Conservation (phyloP, 1,140 invertebrate genomes). For the Parasteatoda tepidariorum region DNA sequence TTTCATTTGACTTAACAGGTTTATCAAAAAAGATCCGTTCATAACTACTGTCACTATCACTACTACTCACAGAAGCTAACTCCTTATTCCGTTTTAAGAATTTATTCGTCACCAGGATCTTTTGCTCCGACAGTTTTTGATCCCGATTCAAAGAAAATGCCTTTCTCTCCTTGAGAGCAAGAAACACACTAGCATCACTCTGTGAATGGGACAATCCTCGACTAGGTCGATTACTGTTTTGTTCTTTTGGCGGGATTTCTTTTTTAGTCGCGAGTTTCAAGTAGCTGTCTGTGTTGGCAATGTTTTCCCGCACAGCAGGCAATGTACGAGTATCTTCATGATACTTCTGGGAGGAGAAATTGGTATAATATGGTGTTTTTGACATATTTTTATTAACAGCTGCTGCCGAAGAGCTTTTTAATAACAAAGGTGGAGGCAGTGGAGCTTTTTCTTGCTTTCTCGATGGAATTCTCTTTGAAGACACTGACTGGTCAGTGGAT, state of each 20-base stretch:
- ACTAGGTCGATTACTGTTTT: neutral
- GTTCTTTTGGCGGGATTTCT: neutral
- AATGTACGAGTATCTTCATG: slow-evolving; percentile 5
- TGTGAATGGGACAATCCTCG: slow-evolving; percentile 44
- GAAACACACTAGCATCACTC: slow-evolving; percentile 50
- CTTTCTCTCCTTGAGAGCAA: slow-evolving; percentile 26
- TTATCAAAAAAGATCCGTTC: slow-evolving; percentile 29
- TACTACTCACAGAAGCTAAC: slow-evolving; percentile 14
- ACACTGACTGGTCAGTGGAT: neutral
- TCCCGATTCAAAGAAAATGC: neutral
- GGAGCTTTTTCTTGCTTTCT: slow-evolving; percentile 47
- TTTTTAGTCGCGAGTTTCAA: neutral
- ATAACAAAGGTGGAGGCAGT: slow-evolving; percentile 24
- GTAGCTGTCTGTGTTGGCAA: slow-evolving; percentile 21
- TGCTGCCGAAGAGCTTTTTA: slow-evolving; percentile 25
- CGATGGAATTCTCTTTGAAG: slow-evolving; percentile 17
- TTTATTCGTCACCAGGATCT: neutral
- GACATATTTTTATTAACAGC: neutral
- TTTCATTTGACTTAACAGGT: neutral
- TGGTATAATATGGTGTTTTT: neutral
- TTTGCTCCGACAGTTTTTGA: neutral
- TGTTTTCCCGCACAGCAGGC: slow-evolving; percentile 44
- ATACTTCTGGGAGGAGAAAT: neutral
- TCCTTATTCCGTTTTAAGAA: slow-evolving; percentile 11
- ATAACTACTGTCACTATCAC: slow-evolving; percentile 55